Evolutionary conservation across 2,888 invertebrate genomes (phyloP).

Genomic region (Ecliptopera silaceata): DNA sequence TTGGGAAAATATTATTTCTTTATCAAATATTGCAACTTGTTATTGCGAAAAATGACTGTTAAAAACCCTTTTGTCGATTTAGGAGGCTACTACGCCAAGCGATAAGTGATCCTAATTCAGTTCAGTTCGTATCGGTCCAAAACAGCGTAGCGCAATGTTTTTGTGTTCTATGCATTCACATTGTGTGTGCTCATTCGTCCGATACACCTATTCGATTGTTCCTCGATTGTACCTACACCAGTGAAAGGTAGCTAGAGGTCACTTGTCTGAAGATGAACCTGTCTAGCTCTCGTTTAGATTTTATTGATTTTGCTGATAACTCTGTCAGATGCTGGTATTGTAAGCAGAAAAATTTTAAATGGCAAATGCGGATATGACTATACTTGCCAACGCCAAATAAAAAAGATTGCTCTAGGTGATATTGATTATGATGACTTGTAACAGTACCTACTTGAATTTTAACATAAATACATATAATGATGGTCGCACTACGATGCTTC

Average conservation of each 20-base stretch:
- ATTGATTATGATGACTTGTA: too few relatives aligned
- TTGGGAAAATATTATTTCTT: neutral
- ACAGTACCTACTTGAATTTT: too few relatives aligned
- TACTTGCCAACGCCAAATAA: too few relatives aligned
- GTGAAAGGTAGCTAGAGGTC: conserved; percentile 41
- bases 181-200: conserved; percentile 40
- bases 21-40: neutral
- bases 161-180: conserved; percentile 21
- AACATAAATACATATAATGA: too few relatives aligned
- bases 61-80: too few relatives aligned
- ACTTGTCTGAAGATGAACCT: conserved; percentile 33
- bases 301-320: conserved; percentile 8
- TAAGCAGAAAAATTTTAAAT: too few relatives aligned
- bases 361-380: too few relatives aligned
- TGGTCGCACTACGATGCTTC: too few relatives aligned
- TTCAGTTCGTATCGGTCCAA: conserved; percentile 1
- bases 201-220: conserved; percentile 28
- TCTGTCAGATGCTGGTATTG: too few relatives aligned
- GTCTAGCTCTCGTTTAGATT: conserved; percentile 10
- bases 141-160: conserved; percentile 13
- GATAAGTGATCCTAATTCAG: neutral
- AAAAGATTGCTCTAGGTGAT: too few relatives aligned
- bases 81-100: neutral
- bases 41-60: neutral
- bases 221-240: conserved; percentile 20